Evolutionary conservation across 2,888 invertebrate species (phyloP), one percentile per base, ranked within the genome.

Genomic region (Iphiclides podalirius): DNA sequence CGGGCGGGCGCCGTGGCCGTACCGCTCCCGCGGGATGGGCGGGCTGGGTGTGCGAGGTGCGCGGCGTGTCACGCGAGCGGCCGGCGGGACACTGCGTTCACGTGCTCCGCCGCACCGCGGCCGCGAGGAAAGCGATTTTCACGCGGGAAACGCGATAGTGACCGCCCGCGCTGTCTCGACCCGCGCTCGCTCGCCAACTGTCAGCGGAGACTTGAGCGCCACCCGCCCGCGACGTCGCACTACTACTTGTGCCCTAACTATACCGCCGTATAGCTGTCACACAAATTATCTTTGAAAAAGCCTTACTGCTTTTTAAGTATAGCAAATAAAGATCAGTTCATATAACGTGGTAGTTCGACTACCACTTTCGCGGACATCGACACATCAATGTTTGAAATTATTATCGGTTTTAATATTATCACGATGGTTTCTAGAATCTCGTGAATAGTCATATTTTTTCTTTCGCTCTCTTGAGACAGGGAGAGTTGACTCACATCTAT

Each of bases 11-110:
- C 52, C 71, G 75, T 70, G 77, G 63, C 61, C 72, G 75, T 64
- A 75, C 63, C 69, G 69, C 73, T 75, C 74, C 76, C 62, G n/a
- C n/a, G 73, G 75, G 75, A 73, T 67, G 73, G 60, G 64, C 60
- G 57, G 60, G 69, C 66, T 59, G 65, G 67, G 63, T 52, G 56
- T 63, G 64, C 67, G 68, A 67, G 62, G 70, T 66, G 77, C 69
- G 73, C 81, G 85, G 83, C 80, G 84, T 78, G 75, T 82, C 86
- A 79, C 80, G 81, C 85, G 82, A 81, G 84, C 86, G 86, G 86
- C 74, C 81, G 85, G 67, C 79, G 82, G 84, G 86, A 84, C 87
- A 88, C 87, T 88, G 87, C 78, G 80, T 72, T 81, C 86, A 84
- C 86, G 85, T 85, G 84, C 70, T 75, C 65, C 60, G 61, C 66